These are phyloP conservation scores for Heliconius charithonia DNA, from an alignment of 2,888 invertebrate species.

Conservation along the genomic window DNA sequence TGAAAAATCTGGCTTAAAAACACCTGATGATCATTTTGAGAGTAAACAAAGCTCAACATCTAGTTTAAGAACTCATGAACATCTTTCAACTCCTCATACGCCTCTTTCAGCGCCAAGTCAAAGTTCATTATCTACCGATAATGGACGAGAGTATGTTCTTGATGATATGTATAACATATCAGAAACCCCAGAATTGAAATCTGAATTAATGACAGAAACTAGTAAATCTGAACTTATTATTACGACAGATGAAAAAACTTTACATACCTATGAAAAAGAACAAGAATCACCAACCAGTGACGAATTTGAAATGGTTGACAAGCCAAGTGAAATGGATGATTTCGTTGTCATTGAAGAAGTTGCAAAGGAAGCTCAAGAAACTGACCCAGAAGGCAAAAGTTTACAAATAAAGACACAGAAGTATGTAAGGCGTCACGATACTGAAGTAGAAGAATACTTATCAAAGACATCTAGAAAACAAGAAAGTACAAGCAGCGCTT, in stretches of 20 bases:
- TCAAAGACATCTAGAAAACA: constrained; percentile 87
- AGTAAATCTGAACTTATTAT: constrained; percentile 84
- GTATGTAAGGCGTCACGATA: constrained; percentile 85
- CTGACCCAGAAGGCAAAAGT: constrained; percentile 92
- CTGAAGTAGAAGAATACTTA: constrained; percentile 88
- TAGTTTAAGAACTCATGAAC: constrained; percentile 81
- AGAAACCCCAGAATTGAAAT: constrained; percentile 84
- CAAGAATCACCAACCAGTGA: constrained; percentile 91
- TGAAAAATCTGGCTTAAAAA: constrained; percentile 73
- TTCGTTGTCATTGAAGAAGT: constrained; percentile 95
- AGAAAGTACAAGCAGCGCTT: constrained; percentile 83
- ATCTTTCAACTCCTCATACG: constrained; percentile 83
- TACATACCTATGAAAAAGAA: constrained; percentile 81
- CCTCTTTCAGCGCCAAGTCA: constrained; percentile 86
- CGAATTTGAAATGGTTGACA: constrained; percentile 94
- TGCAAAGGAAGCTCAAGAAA: constrained; percentile 92
- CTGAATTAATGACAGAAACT: constrained; percentile 75
- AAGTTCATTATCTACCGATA: constrained; percentile 86
- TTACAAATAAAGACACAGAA: constrained; percentile 85
- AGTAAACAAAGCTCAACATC: constrained; percentile 85
- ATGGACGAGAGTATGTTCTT: constrained; percentile 85
- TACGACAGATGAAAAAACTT: constrained; percentile 84
- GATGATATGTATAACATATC: constrained; percentile 84
- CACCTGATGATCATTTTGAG: constrained; percentile 71
- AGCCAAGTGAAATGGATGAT: constrained; percentile 93